Conservation (phyloP, 2,113 vertebrate genomes). For the Amblyopsis rosae region DNA sequence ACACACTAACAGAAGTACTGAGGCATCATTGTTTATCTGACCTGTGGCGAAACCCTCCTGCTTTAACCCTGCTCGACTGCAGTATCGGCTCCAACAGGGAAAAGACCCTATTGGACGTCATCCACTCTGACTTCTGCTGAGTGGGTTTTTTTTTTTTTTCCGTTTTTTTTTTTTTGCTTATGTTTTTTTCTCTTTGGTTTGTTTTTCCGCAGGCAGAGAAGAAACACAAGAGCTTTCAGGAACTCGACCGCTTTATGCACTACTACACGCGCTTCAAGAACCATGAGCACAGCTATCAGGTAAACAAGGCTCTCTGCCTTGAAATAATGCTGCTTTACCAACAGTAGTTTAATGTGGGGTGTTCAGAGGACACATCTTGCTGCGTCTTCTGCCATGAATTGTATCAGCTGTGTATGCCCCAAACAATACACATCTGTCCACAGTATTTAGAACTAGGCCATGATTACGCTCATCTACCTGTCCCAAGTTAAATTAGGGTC, state of each 20-base stretch:
- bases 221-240: conserved; percentile 97
- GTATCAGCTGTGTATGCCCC: too few species aligned
- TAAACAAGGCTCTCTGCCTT: conserved; percentile 57
- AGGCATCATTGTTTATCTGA: too few species aligned
- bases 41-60: too few species aligned
- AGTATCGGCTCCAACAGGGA: too few species aligned
- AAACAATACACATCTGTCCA: too few species aligned
- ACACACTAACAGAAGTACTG: too few species aligned
- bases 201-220: conserved; percentile 87
- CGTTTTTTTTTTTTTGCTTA: not conserved
- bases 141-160: conserved; percentile 7
- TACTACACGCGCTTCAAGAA: conserved; percentile 99
- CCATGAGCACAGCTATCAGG: conserved; percentile 98
- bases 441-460: too few species aligned
- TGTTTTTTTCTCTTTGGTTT: conserved; percentile 39
- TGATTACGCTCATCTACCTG: too few species aligned
- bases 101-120: conserved; percentile 9
- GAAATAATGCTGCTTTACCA: conserved; percentile 19
- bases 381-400: not conserved
- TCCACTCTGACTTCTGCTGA: not conserved
- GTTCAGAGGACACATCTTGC: not conserved
- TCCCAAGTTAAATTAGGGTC: too few species aligned
- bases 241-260: conserved; percentile 99
- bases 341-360: not conserved
- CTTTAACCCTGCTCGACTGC: too few species aligned